phyloP scores from a whole-genome alignment of 2,888 invertebrate genomes.

The Bugula neritina region DNA sequence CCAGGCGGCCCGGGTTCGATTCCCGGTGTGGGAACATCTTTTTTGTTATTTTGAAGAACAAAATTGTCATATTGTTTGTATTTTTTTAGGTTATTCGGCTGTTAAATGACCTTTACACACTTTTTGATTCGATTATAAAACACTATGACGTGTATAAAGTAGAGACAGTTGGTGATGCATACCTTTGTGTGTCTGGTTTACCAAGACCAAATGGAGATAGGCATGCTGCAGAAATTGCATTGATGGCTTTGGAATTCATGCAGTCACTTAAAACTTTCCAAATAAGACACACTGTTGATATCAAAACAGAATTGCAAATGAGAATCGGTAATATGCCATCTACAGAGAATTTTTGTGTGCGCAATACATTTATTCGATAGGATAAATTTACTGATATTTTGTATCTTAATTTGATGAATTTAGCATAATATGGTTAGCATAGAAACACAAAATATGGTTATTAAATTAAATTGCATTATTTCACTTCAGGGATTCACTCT shows the following conservation, averaged over 20 bases:
- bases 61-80: neutral
- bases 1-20: slow-evolving; percentile 42
- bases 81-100: slow-evolving; percentile 26
- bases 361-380: too few species aligned
- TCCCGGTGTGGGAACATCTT: slow-evolving; percentile 32
- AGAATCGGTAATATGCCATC: slow-evolving; percentile 27
- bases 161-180: slow-evolving; percentile 27
- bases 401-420: too few species aligned
- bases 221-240: slow-evolving; percentile 26
- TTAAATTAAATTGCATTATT: too few species aligned
- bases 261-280: slow-evolving; percentile 14
- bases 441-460: too few species aligned
- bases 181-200: slow-evolving; percentile 15
- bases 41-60: neutral
- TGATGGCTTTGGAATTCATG: slow-evolving; percentile 25
- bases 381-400: too few species aligned
- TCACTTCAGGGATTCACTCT: slow-evolving; percentile 24
- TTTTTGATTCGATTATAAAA: slow-evolving; percentile 24
- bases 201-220: slow-evolving; percentile 26
- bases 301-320: slow-evolving; percentile 3
- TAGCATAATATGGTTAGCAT: too few species aligned
- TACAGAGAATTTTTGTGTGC: too few species aligned
- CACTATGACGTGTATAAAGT: slow-evolving; percentile 26
- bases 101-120: slow-evolving; percentile 18
- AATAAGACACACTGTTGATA: neutral